phyloP scores from a whole-genome alignment of 2,888 invertebrate species.

The Caenorhabditis sulstoni region DNA sequence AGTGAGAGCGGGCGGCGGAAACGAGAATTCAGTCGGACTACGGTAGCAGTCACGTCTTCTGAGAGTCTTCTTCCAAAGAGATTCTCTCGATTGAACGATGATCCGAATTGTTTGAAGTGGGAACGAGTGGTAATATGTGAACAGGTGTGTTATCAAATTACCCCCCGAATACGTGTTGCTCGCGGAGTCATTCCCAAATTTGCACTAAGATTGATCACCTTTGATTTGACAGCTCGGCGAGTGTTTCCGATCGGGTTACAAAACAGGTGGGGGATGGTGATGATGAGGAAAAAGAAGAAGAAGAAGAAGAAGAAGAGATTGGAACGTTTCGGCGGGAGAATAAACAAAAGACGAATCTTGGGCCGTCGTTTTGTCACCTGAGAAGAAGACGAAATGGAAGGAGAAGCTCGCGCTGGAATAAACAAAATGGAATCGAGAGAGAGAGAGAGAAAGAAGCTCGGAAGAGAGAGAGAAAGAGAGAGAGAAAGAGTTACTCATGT shows the following conservation, averaged over 20 bases:
- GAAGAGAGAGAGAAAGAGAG: not conserved
- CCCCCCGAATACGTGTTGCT: not conserved
- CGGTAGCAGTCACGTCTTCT: too few relatives aligned
- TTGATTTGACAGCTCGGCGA: not conserved
- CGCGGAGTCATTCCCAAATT: slow-evolving; percentile 1
- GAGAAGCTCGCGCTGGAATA: not conserved
- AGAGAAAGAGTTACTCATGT: too few relatives aligned
- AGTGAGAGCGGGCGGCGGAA: not conserved
- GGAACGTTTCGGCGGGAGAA: not conserved
- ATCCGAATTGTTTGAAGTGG: too few relatives aligned
- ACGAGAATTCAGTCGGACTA: too few relatives aligned
- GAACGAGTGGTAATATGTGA: too few relatives aligned
- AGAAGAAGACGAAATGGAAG: not conserved
- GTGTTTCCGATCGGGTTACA: slow-evolving; percentile 10
- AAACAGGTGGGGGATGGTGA: not conserved
- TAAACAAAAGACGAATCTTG: not conserved
- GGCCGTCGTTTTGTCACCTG: not conserved
- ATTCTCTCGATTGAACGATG: too few relatives aligned
- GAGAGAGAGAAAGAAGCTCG: not conserved
- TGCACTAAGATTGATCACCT: slow-evolving; percentile 28
- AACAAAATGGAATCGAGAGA: not conserved
- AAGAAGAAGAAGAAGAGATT: not conserved
- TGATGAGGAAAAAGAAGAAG: not conserved
- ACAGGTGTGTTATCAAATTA: slow-evolving; percentile 55
- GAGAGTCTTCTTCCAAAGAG: too few relatives aligned